These are phyloP conservation scores for Calameuta filiformis DNA, from an alignment of 2,888 invertebrate species.

Conservation along the genomic window DNA sequence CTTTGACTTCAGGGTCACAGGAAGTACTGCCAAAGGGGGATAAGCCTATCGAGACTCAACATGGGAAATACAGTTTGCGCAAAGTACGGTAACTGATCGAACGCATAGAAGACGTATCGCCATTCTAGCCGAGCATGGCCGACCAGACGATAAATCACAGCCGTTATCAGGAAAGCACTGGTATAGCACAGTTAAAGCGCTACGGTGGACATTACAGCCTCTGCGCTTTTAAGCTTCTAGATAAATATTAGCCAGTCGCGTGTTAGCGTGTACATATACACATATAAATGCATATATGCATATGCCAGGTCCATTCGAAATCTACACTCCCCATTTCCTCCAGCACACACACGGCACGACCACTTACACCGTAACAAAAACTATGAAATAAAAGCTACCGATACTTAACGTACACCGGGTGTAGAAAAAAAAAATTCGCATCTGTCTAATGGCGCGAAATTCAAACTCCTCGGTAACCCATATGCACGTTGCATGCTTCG, in stretches of 20 bases:
- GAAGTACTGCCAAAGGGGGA: too few species aligned
- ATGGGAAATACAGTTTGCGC: not conserved
- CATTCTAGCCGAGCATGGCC: not conserved
- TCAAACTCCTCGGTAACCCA: too few species aligned
- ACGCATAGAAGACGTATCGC: constrained; percentile 8
- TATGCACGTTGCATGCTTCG: too few species aligned
- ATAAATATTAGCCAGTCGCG: constrained; percentile 6
- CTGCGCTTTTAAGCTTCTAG: not conserved
- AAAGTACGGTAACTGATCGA: constrained; percentile 9
- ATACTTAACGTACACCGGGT: too few species aligned
- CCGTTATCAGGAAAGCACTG: constrained; percentile 9
- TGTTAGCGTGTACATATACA: not conserved
- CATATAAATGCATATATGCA: not conserved
- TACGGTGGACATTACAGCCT: constrained; percentile 4
- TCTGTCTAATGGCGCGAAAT: too few species aligned
- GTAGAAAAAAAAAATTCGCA: too few species aligned
- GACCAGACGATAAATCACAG: constrained; percentile 8
- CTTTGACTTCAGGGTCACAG: too few species aligned
- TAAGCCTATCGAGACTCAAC: too few species aligned
- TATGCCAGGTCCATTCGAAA: not conserved
- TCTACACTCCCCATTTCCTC: not conserved
- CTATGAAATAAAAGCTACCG: too few species aligned
- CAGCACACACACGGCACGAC: not conserved
- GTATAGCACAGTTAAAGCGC: constrained; percentile 2
- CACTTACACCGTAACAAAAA: not conserved